A percentile compares a stretch with the other conserved stretches of the same genome.
Conservation (phyloP, 2,797 vertebrate genomes). For the Melanotaenia trifasciata region DNA sequence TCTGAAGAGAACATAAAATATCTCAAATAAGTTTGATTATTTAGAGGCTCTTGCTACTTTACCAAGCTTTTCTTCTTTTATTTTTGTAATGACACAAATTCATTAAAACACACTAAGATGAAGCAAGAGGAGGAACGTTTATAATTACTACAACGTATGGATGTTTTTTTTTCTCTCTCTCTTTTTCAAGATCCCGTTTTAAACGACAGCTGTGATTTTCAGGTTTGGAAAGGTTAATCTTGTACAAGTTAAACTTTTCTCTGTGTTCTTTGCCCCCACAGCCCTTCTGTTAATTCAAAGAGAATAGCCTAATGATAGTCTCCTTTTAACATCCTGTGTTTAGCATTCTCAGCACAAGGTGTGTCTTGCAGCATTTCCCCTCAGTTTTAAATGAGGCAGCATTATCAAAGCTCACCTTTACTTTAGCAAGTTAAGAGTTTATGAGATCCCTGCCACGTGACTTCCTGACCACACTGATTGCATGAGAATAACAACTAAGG, state of each 20-base stretch:
- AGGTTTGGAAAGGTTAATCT: slow-evolving; percentile 19
- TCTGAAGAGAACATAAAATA: background rate
- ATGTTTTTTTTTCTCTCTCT: background rate
- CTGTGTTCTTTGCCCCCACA: slow-evolving; percentile 3
- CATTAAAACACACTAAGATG: slow-evolving; percentile 1
- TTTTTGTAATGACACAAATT: background rate
- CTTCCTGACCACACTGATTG: background rate
- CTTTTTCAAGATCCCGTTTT: background rate
- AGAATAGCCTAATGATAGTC: slow-evolving; percentile 32
- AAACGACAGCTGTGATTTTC: background rate
- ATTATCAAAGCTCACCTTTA: slow-evolving; percentile 23
- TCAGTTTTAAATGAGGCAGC: slow-evolving; percentile 10
- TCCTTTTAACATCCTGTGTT: slow-evolving; percentile 44
- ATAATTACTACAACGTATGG: background rate
- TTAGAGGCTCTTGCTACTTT: background rate
- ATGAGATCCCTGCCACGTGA: background rate
- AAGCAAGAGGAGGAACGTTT: background rate
- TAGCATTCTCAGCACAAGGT: slow-evolving; percentile 20
- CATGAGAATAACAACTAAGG: background rate
- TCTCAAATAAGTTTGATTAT: slow-evolving; percentile 6
- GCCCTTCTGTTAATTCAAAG: slow-evolving; percentile 48
- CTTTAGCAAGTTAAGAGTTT: background rate
- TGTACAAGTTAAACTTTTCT: slow-evolving; percentile 18
- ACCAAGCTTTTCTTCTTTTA: background rate
- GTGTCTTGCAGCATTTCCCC: slow-evolving; percentile 13